phyloP scores from a whole-genome alignment of 2,888 invertebrate species.

The Yponomeuta cagnagella region DNA sequence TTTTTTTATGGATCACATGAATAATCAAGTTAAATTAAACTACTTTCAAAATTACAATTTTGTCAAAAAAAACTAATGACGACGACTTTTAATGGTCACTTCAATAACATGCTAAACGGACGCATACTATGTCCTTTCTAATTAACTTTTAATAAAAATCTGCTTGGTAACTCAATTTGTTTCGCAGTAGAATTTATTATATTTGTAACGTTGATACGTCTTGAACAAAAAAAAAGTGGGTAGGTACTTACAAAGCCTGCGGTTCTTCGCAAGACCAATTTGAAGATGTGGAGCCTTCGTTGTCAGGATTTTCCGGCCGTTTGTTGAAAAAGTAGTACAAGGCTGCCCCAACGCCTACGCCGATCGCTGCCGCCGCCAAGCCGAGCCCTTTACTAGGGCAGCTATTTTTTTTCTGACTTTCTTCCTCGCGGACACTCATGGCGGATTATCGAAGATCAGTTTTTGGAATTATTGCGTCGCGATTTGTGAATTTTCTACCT shows the following conservation, averaged over 20 bases:
- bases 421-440: slow-evolving; percentile 61
- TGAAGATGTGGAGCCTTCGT: slow-evolving; percentile 41
- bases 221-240: not conserved
- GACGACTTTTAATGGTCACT: not conserved
- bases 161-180: not conserved
- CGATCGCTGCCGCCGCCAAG: slow-evolving; percentile 58
- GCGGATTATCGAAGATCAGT: not conserved
- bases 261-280: slow-evolving; percentile 39
- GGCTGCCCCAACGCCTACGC: slow-evolving; percentile 64
- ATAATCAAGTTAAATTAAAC: too few species aligned
- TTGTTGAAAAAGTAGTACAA: slow-evolving; percentile 63
- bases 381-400: slow-evolving; percentile 57
- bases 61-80: not conserved
- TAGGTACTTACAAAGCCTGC: slow-evolving; percentile 41
- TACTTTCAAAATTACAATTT: not conserved
- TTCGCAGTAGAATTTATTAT: too few species aligned
- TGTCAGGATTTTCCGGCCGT: slow-evolving; percentile 43
- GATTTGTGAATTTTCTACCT: not conserved
- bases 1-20: too few species aligned
- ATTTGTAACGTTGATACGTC: too few species aligned
- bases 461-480: not conserved
- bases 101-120: not conserved
- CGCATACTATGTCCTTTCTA: not conserved
- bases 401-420: slow-evolving; percentile 43
- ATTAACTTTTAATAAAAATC: not conserved